Base-by-base conservation (phyloP, 2,888 invertebrate species). In the Xestia ashworthii region DNA sequence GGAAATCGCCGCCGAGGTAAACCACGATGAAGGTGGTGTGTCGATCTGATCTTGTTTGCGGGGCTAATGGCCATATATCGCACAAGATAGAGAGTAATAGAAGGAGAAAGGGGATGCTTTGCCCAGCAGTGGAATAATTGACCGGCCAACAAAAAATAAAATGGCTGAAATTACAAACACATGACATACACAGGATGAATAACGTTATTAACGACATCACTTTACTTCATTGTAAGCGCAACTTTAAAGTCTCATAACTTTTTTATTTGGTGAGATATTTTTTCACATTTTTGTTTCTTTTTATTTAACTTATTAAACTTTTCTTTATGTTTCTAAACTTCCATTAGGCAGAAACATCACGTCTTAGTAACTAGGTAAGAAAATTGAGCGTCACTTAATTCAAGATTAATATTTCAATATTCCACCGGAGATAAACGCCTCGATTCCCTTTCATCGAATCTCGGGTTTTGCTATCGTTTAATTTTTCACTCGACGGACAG, bases 401-500 rank as follows among this genome's bases (percentile, higher is more conserved):
- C 14, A 60, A 69, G 62, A 73, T 67, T 73, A 70, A 73, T 71
- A 53, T 53, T 5, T 58, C 69, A 74, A 78, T 80, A 78, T 81
- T 79, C 79, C 60, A 68, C 55, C 16, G 66, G 8, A 74, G 69
- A 88, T 79, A 87, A 87, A 75, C 65, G 64, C 69, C 38, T 76
- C 58, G 32, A 74, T 77, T 72, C 50, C 32, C 71, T 81, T 81
- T 87, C 79, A 77, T 76, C 60, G 65, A 53, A 78, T 77, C 55
- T 74, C 69, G 69, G 69, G 62, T 67, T 80, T 79, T 74, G 68
- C 66, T 67, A 62, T 66, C 80, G 71, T 72, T 84, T 80, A 82
- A 87, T 81, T 84, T 88, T 88, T 78, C 77, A 82, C 79, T 82
- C 80, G 53, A 14, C 67, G 55, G 14, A 14, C 68, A 62, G 68